These are phyloP conservation scores for Apamea sordens DNA, from an alignment of 2,888 invertebrate species.

Conservation along the genomic window DNA sequence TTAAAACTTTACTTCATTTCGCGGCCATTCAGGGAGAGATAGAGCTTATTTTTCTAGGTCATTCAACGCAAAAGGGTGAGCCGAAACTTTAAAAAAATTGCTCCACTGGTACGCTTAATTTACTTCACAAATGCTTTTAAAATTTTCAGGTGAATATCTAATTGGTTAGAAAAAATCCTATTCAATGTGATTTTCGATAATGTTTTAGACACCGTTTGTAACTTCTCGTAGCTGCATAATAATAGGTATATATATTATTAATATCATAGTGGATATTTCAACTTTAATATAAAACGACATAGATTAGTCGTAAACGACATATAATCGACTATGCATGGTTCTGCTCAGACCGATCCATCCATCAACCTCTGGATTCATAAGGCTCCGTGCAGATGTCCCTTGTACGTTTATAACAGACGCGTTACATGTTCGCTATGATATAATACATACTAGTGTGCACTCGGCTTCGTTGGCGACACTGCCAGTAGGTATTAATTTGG, in stretches of 20 bases:
- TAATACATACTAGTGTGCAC: slow-evolving; percentile 70
- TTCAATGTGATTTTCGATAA: slow-evolving; percentile 51
- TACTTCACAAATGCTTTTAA: slow-evolving; percentile 84
- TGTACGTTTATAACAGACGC: slow-evolving; percentile 81
- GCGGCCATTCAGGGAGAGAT: slow-evolving; percentile 68
- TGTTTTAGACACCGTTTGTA: slow-evolving; percentile 25
- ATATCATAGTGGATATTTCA: background rate
- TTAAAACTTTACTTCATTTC: slow-evolving; percentile 79
- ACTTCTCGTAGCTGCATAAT: slow-evolving; percentile 4
- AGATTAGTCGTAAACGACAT: slow-evolving; percentile 52
- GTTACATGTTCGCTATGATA: slow-evolving; percentile 68
- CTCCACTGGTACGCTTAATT: slow-evolving; percentile 82
- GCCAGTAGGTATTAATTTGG: slow-evolving; percentile 71
- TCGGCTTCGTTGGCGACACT: slow-evolving; percentile 69
- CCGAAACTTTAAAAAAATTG: slow-evolving; percentile 82
- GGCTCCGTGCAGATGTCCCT: slow-evolving; percentile 82
- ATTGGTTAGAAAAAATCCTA: slow-evolving; percentile 69
- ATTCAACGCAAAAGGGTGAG: slow-evolving; percentile 77
- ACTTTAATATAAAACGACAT: slow-evolving; percentile 23
- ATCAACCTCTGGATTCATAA: slow-evolving; percentile 87
- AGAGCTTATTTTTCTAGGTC: slow-evolving; percentile 78
- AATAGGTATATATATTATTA: slow-evolving; percentile 1
- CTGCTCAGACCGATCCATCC: slow-evolving; percentile 79
- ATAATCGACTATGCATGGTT: slow-evolving; percentile 64
- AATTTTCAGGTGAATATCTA: slow-evolving; percentile 77